Evolutionary conservation across 53 echinoderm and acorn worm species (phyloP).

Genomic region (Paracentrotus lividus): DNA sequence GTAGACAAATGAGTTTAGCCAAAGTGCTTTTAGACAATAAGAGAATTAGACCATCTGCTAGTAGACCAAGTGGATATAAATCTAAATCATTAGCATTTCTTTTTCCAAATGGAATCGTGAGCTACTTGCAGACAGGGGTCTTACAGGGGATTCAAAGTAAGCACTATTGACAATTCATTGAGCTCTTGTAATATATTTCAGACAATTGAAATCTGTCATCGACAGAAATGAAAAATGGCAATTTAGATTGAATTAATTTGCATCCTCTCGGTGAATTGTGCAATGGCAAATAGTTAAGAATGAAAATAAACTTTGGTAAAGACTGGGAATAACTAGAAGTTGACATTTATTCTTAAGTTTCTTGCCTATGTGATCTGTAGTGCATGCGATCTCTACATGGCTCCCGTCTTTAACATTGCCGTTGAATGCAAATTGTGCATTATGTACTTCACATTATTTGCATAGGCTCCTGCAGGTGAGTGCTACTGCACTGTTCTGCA

Average conservation of each 20-base stretch:
- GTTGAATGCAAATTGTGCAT: conserved; percentile 54
- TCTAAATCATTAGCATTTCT: neutral
- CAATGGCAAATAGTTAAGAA: neutral
- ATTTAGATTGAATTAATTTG: neutral
- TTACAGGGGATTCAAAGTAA: neutral
- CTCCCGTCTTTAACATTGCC: neutral
- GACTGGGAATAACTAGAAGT: neutral
- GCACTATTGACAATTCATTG: neutral
- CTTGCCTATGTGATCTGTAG: neutral
- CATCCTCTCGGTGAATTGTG: neutral
- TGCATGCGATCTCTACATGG: neutral
- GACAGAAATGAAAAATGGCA: neutral
- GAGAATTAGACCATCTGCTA: no score
- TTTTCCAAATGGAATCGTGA: neutral
- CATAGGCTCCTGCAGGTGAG: conserved; percentile 18
- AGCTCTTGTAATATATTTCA: neutral
- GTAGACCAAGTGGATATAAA: no score
- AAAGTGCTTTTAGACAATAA: no score
- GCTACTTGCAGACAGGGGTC: neutral
- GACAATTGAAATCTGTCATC: neutral
- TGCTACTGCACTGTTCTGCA: conserved; percentile 43
- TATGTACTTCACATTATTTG: conserved; percentile 50
- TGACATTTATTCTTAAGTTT: neutral
- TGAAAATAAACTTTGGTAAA: neutral
- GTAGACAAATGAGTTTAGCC: no score